These are phyloP conservation scores for Psilanteris sp. DNA, from an alignment of 1,140 invertebrate genomes.

Conservation along the genomic window DNA sequence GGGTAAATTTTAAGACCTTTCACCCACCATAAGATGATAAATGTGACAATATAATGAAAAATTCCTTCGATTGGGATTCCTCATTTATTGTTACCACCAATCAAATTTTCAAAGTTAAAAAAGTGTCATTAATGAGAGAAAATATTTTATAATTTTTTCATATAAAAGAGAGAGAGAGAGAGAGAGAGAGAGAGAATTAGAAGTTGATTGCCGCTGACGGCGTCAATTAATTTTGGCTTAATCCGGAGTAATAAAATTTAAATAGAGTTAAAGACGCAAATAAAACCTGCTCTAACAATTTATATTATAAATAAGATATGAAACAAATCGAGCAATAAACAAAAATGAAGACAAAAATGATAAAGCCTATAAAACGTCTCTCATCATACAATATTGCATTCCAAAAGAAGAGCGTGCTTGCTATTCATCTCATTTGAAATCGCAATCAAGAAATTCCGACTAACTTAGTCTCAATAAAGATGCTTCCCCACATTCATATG, in stretches of 20 bases:
- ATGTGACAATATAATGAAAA: slow-evolving; percentile 41
- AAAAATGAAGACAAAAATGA: slow-evolving; percentile 26
- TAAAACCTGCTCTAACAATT: too few relatives aligned
- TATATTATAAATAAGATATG: slow-evolving; percentile 2
- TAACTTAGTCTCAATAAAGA: slow-evolving; percentile 41
- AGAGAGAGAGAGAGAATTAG: too few relatives aligned
- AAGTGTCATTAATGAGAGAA: too few relatives aligned
- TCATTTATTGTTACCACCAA: not conserved
- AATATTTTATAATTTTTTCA: not conserved
- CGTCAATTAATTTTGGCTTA: slow-evolving; percentile 1
- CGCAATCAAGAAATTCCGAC: slow-evolving; percentile 76
- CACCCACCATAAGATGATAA: slow-evolving; percentile 8
- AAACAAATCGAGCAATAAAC: not conserved
- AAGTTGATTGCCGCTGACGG: slow-evolving; percentile 7
- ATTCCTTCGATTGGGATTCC: not conserved
- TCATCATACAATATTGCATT: slow-evolving; percentile 72
- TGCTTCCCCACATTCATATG: slow-evolving; percentile 44
- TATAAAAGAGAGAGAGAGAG: too few relatives aligned
- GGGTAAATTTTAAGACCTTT: slow-evolving; percentile 12
- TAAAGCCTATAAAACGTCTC: slow-evolving; percentile 25
- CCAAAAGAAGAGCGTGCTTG: slow-evolving; percentile 61
- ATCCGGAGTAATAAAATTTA: too few relatives aligned
- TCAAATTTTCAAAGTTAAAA: too few relatives aligned
- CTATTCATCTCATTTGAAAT: slow-evolving; percentile 50
- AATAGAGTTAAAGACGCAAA: too few relatives aligned